A percentile compares a stretch with the other conserved stretches of the same genome.
Conservation (phyloP, 2,888 invertebrate species). For the Ennomos quercinarius region DNA sequence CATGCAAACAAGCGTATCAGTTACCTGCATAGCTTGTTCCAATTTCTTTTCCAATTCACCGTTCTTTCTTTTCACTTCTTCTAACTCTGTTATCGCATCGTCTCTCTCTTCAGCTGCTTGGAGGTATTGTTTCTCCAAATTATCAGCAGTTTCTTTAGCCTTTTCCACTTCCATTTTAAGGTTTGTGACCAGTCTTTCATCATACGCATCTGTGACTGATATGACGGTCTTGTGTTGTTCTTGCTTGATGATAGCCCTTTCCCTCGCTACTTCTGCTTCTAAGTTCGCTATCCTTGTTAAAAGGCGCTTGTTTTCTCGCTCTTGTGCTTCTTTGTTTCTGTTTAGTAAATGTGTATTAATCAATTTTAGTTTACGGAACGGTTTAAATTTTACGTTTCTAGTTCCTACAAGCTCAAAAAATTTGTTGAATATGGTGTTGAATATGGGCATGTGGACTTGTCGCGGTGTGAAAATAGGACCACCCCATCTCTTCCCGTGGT, state of each 20-base stretch:
- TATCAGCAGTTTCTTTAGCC: slow-evolving; percentile 91
- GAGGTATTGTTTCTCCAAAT: slow-evolving; percentile 92
- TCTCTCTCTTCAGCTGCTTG: slow-evolving; percentile 91
- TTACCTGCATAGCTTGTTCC: slow-evolving; percentile 87
- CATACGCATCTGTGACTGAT: slow-evolving; percentile 84
- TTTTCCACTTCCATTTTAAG: slow-evolving; percentile 91
- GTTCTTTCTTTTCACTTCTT: slow-evolving; percentile 92
- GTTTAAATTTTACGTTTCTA: no score
- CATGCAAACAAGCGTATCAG: slow-evolving; percentile 2
- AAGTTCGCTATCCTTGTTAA: slow-evolving; percentile 91
- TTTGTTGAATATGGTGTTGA: neutral
- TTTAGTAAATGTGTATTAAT: slow-evolving; percentile 19
- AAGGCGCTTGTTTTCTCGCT: slow-evolving; percentile 94
- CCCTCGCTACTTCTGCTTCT: slow-evolving; percentile 92
- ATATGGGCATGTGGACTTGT: no score
- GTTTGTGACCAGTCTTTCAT: slow-evolving; percentile 88
- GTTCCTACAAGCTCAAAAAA: no score
- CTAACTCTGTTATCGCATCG: slow-evolving; percentile 89
- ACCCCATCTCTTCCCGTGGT: no score
- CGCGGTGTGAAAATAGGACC: no score
- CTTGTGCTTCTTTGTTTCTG: slow-evolving; percentile 93
- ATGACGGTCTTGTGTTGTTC: slow-evolving; percentile 83
- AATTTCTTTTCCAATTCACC: slow-evolving; percentile 91
- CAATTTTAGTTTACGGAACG: neutral
- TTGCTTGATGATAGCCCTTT: slow-evolving; percentile 84